phyloP scores from a whole-genome alignment of 2,113 vertebrate genomes.

The Epinephelus fuscoguttatus region DNA sequence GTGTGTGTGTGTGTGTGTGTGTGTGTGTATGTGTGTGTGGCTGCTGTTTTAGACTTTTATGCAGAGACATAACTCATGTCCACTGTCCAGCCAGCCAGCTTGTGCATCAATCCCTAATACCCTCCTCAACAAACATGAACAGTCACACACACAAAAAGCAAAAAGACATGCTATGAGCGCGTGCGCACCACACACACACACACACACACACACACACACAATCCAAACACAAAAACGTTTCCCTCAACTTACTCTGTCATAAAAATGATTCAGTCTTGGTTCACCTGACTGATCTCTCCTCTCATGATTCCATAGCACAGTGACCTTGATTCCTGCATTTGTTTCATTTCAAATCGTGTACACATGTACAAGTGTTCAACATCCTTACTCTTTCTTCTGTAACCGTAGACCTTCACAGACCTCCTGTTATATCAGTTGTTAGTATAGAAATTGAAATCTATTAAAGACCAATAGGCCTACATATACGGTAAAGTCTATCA shows the following conservation, averaged over 20 bases:
- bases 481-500: neutral
- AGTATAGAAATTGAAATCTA: neutral
- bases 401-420: neutral
- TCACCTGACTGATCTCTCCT: constrained; percentile 78
- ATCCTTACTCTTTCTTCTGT: constrained; percentile 2
- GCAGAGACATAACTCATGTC: neutral
- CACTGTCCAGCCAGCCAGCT: neutral
- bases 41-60: constrained; percentile 8
- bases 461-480: neutral
- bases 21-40: constrained; percentile 19
- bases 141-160: neutral
- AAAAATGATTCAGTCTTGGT: constrained; percentile 72
- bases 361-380: neutral
- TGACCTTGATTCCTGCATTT: constrained; percentile 81
- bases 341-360: constrained; percentile 16
- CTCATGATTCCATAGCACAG: constrained; percentile 68
- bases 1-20: neutral
- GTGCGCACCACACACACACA: neutral
- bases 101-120: neutral
- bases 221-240: neutral
- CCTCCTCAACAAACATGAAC: constrained; percentile 15
- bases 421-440: neutral
- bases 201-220: neutral
- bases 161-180: neutral
- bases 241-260: constrained; percentile 18